These are phyloP conservation scores for Habrosyne pyritoides DNA, from an alignment of 2,888 invertebrate genomes.

Conservation along the genomic window DNA sequence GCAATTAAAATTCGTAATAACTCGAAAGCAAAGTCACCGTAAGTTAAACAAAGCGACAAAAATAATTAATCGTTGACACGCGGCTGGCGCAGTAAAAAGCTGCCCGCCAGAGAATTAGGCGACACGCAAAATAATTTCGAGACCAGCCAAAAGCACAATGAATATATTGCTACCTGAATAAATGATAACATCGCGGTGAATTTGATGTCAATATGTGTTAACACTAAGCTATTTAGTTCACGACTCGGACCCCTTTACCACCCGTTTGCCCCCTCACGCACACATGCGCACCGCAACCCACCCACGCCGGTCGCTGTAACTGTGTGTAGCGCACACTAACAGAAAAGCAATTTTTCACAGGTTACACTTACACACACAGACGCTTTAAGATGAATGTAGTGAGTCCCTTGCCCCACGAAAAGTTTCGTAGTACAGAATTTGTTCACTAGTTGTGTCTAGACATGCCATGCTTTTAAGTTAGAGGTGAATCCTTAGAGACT, in stretches of 20 bases:
- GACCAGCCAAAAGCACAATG: slow-evolving; percentile 69
- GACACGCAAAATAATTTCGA: slow-evolving; percentile 53
- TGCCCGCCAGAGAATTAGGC: slow-evolving; percentile 37
- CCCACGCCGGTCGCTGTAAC: slow-evolving; percentile 37
- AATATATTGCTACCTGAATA: slow-evolving; percentile 79
- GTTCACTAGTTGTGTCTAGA: slow-evolving; percentile 81
- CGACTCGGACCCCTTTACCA: slow-evolving; percentile 72
- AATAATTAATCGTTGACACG: slow-evolving; percentile 73
- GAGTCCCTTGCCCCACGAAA: slow-evolving; percentile 77
- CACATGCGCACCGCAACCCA: slow-evolving; percentile 47
- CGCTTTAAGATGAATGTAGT: slow-evolving; percentile 61
- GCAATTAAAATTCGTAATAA: slow-evolving; percentile 77
- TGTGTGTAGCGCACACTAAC: slow-evolving; percentile 59
- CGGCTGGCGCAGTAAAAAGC: slow-evolving; percentile 43
- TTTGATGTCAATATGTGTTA: slow-evolving; percentile 84
- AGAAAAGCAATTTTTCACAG: slow-evolving; percentile 79
- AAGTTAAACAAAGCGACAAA: slow-evolving; percentile 74
- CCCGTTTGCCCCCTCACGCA: slow-evolving; percentile 41
- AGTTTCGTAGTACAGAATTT: slow-evolving; percentile 81
- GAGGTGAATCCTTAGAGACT: slow-evolving; percentile 73
- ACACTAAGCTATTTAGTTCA: slow-evolving; percentile 84
- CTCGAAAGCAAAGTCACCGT: slow-evolving; percentile 70
- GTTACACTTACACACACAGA: slow-evolving; percentile 67
- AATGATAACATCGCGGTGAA: slow-evolving; percentile 83
- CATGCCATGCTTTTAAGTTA: slow-evolving; percentile 77